Base-by-base conservation (phyloP, 2,888 invertebrate genomes). In the Anoncus sp. region DNA sequence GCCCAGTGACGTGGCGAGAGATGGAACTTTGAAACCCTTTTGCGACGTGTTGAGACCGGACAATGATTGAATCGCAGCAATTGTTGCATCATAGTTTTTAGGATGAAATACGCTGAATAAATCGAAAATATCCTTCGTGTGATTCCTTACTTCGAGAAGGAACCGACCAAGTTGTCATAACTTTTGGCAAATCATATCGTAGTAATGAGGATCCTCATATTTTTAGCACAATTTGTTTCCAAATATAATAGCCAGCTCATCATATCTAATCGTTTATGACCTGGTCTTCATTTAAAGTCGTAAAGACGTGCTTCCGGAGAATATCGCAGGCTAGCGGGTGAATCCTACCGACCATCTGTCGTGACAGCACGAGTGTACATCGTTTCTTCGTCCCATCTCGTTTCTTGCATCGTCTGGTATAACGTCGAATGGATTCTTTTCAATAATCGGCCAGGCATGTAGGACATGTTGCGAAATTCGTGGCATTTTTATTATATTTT, bases 191-290 rank as follows among this genome's bases (percentile, higher is more conserved):
- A 79, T 60, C 65, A 75, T 60, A 9, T 72, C 63, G 40, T 67
- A 70, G 35, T 27, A 51, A 24, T 67, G 78, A 74, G 59, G 12
- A 51, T 65, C 51, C 31, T 20, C 38, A 35, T 79, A 72, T 45
- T 71, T 74, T 24, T 51, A 10, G 40, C 72, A 81, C 18, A 81
- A 53, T n/a, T 76, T 51, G 47, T 79, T 81, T 1, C 67, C 79
- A 43, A 66, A 81, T 1, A n/a, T 22, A 1, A 79, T 70, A 2
- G 67, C 35, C 1, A 74, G 63, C 18, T 51, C 35, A 31, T 79
- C 76, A 20, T 76, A 79, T 35, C 81, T 7, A 35, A 78, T 38
- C 12, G 65, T 49, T 16, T 6, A 27, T 55, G 9, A 78, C 49
- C 0, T 53, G 51, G 38, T 81, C 78, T 35, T 73, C 76, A 16